Evolutionary conservation across 2,113 vertebrate species (phyloP), one percentile per base, ranked within the genome.

Genomic region (Paralichthys olivaceus): DNA sequence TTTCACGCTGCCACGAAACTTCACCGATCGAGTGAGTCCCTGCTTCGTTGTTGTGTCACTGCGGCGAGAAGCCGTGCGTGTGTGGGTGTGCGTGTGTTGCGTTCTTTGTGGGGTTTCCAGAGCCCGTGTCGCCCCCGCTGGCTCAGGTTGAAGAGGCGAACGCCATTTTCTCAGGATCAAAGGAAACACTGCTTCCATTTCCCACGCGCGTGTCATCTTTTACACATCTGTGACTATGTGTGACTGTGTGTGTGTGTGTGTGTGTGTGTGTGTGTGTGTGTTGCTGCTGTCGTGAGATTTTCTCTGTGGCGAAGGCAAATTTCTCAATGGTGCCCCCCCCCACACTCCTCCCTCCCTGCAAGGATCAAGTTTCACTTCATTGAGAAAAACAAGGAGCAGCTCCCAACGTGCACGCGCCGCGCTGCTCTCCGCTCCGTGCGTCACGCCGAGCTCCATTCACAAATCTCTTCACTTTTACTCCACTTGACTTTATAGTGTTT

Each of bases 291-390:
- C 20, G 49, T n/a, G 6, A 51, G 7, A 22, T 51, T 20, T n/a
- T 23, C 68, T 59, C 20, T 45, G 47, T 76, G 59, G 64, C 23
- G 45, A 45, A 59, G 17, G 57, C 28, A 20, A 2, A 75, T 92
- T 85, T 91, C 61, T 93, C 87, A 93, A 91, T 92, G 93, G 89
- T 29, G 62, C 65, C 49, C 62, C n/a, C 13, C 64, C 2, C 17
- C 37, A 43, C 5, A 5, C 40, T 7, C 3, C 4, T 4, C 1
- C 40, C 22, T 40, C 43, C 37, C 68, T 15, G 70, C 1, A 13
- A 60, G 81, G 89, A 89, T 95, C 92, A 83, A 81, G 87, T 94
- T 94, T 91, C 93, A 94, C 84, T 94, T 90, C 93, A 94, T 93
- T 94, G 92, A 93, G 84, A 92, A 94, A 94, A 94, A 93, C 89